These are phyloP conservation scores for Cheilosia grossa DNA, from an alignment of 2,888 invertebrate genomes.

Conservation along the genomic window DNA sequence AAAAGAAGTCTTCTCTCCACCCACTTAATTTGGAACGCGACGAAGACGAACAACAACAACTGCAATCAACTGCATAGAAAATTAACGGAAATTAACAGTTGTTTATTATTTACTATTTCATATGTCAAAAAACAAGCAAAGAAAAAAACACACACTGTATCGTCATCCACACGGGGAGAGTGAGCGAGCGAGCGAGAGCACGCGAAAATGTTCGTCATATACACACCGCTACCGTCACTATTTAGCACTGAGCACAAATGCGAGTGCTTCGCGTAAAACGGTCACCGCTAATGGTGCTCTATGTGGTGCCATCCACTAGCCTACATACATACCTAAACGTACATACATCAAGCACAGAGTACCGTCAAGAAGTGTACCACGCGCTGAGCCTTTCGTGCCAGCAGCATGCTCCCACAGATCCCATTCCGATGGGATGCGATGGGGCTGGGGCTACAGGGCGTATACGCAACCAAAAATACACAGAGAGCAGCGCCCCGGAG, in stretches of 20 bases:
- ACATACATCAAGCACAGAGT: slow-evolving; percentile 59
- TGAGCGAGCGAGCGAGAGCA: slow-evolving; percentile 73
- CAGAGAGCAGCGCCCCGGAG: slow-evolving; percentile 45
- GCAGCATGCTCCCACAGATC: slow-evolving; percentile 50
- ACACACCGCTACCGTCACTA: slow-evolving; percentile 74
- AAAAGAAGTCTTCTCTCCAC: slow-evolving; percentile 45
- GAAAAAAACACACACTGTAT: slow-evolving; percentile 51
- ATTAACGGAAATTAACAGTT: slow-evolving; percentile 74
- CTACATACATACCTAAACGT: slow-evolving; percentile 43
- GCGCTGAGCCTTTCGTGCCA: slow-evolving; percentile 55
- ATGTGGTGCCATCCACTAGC: slow-evolving; percentile 60
- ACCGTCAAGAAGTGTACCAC: slow-evolving; percentile 68
- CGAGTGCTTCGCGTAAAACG: slow-evolving; percentile 73
- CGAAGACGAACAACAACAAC: slow-evolving; percentile 25
- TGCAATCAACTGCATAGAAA: slow-evolving; percentile 56
- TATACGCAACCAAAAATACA: slow-evolving; percentile 73
- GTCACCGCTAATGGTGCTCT: slow-evolving; percentile 72
- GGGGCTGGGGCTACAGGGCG: slow-evolving; percentile 65
- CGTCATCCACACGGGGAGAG: slow-evolving; percentile 65
- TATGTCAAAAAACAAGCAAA: slow-evolving; percentile 48
- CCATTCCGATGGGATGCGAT: slow-evolving; percentile 27
- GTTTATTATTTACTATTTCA: slow-evolving; percentile 73
- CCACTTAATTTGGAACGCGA: slow-evolving; percentile 17
- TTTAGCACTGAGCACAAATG: slow-evolving; percentile 73
- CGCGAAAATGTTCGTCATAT: slow-evolving; percentile 69